Evolutionary conservation across 2,113 vertebrate genomes (phyloP).

Genomic region (Enhydra lutris): DNA sequence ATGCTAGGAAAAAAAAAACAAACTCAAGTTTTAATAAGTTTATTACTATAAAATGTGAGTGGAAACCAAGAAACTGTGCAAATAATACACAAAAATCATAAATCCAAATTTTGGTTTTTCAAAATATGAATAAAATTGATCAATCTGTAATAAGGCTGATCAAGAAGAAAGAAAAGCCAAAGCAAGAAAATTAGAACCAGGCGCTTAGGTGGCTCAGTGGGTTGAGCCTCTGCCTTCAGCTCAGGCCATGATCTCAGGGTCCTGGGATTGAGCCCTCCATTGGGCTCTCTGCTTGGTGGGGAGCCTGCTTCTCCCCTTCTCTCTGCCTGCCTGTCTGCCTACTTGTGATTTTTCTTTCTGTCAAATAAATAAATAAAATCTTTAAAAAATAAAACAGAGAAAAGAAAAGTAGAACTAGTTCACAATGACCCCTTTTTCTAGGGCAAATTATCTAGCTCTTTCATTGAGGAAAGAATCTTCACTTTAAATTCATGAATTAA

Average conservation of each 20-base stretch:
- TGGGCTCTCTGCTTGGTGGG: too few species aligned
- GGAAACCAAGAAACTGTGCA: background rate
- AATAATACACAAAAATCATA: background rate
- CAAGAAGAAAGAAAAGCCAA: background rate
- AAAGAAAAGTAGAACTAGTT: background rate
- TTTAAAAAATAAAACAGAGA: background rate
- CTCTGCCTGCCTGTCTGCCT: too few species aligned
- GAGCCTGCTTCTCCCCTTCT: too few species aligned
- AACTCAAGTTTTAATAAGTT: background rate
- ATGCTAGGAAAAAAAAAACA: background rate
- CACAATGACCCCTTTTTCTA: background rate
- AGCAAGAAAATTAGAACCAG: background rate
- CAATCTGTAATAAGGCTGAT: background rate
- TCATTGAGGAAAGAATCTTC: background rate
- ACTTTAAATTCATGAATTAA: background rate
- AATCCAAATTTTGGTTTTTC: background rate
- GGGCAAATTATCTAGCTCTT: background rate
- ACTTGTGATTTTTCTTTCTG: too few species aligned
- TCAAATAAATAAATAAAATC: too few species aligned
- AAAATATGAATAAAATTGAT: background rate
- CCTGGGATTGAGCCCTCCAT: too few species aligned
- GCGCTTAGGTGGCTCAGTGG: too few species aligned
- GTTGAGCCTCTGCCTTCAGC: too few species aligned
- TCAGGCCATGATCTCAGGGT: too few species aligned
- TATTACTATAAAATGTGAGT: background rate